Base-by-base conservation (phyloP, 2,888 invertebrate species). In the Nephrotoma flavescens region DNA sequence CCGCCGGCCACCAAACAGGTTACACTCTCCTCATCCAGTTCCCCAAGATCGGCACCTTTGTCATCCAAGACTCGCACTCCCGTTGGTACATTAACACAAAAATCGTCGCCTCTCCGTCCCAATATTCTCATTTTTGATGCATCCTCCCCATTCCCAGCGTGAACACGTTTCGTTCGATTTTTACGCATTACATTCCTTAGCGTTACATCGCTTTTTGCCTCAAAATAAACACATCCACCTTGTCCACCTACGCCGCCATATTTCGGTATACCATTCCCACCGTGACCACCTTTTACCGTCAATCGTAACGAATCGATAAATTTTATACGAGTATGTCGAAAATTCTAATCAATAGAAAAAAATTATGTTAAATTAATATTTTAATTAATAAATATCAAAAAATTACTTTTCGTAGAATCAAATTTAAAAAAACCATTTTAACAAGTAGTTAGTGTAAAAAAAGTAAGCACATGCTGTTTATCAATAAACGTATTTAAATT, bases 231-330 rank as follows among this genome's bases (percentile, higher is more conserved):
- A 91, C 96, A 94, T 2, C 99, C 99, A 71, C 99, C 99, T 90
- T 95, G 95, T 0, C 99, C 99, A 9, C 99, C 99, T 11, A 96
- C 91, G 0, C 97, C 99, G 2, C 98, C 98, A 91, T 94, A 97
- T 89, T 95, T 95, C 2, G 95, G 95, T 31, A 95, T 92, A 0
- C 94, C 94, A 87, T 94, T 93, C 0, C 94, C 94, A 9, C 99
- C 99, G 41, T 94, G 92, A 2, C 99, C 99, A 2, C 95, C 98
- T 90, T 94, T 94, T 0, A 97, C 96, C 89, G 94, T 94, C 57
- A 99, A 90, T 88, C 96, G 93, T 41, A 98, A 92, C 0, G 95
- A 94, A 91, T 99, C 99, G 57, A 97, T 90, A 90, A 98, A 97
- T 88, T 71, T 71, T 71, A 71, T 71, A 31, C 71, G 71, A 71